Conservation (phyloP, 2,113 vertebrate genomes). For the Hemicordylus capensis region DNA sequence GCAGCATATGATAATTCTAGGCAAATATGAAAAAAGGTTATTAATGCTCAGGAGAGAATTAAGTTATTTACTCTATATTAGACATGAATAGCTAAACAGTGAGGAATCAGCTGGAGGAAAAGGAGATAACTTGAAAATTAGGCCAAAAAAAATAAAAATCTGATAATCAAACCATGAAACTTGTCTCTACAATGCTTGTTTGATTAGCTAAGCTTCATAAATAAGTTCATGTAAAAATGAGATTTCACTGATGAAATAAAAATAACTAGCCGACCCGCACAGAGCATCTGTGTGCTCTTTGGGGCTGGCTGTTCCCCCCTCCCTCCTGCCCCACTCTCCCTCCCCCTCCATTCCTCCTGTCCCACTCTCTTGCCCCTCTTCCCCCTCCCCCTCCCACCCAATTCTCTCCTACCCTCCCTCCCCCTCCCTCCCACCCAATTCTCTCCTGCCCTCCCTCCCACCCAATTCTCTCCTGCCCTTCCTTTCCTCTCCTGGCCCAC, state of each 20-base stretch:
- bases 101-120: not conserved
- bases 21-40: not conserved
- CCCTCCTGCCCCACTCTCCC: not conserved
- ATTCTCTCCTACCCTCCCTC: no score
- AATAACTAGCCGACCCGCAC: no score
- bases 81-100: not conserved
- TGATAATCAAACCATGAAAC: not conserved
- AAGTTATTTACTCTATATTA: constrained; percentile 3
- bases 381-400: no score
- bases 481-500: no score
- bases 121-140: not conserved
- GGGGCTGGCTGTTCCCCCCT: no score
- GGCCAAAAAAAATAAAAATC: not conserved
- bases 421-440: no score
- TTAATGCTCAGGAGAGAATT: not conserved
- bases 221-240: not conserved
- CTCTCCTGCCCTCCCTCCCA: no score
- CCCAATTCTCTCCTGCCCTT: no score
- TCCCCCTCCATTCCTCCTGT: not conserved
- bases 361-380: no score
- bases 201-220: not conserved
- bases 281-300: no score
- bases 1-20: not conserved
- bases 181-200: not conserved
- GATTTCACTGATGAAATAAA: not conserved